Evolutionary conservation across 2,113 vertebrate species (phyloP).

Genomic region (Rhea americana): DNA sequence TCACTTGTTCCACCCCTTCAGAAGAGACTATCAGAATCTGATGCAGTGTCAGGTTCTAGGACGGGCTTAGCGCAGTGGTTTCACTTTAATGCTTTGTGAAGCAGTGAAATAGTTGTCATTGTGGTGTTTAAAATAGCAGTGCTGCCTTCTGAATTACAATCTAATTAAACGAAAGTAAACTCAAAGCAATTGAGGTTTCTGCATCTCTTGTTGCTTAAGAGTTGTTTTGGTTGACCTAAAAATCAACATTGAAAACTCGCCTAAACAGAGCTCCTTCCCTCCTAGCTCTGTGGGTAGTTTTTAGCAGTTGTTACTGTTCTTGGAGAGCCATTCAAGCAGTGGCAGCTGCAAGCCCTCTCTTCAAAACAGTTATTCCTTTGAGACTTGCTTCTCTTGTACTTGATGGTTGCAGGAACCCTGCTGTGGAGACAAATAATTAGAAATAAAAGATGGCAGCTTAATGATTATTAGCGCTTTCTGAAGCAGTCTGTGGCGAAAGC

Average conservation of each 20-base stretch:
- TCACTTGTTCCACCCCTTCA: neutral
- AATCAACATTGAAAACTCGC: constrained; percentile 27
- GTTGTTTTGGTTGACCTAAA: constrained; percentile 66
- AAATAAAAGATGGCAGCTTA: constrained; percentile 64
- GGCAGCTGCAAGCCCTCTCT: constrained; percentile 52
- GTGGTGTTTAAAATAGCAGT: neutral
- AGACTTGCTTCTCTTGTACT: constrained; percentile 23
- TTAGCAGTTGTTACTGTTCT: constrained; percentile 40
- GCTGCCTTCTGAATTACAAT: constrained; percentile 57
- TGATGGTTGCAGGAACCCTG: constrained; percentile 40
- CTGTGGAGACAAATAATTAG: constrained; percentile 66
- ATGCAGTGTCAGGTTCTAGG: neutral
- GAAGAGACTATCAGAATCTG: neutral
- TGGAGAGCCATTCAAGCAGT: constrained; percentile 39
- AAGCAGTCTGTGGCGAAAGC: neutral
- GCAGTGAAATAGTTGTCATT: constrained; percentile 6
- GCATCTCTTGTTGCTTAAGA: constrained; percentile 39
- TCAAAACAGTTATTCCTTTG: constrained; percentile 56
- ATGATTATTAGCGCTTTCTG: constrained; percentile 38
- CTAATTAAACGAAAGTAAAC: constrained; percentile 57
- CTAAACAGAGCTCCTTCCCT: constrained; percentile 24
- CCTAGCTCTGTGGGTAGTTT: neutral
- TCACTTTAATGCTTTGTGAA: neutral
- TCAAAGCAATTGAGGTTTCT: constrained; percentile 42
- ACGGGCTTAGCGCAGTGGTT: neutral